phyloP scores from a whole-genome alignment of 2,797 vertebrate genomes.

The Tenualosa ilisha region DNA sequence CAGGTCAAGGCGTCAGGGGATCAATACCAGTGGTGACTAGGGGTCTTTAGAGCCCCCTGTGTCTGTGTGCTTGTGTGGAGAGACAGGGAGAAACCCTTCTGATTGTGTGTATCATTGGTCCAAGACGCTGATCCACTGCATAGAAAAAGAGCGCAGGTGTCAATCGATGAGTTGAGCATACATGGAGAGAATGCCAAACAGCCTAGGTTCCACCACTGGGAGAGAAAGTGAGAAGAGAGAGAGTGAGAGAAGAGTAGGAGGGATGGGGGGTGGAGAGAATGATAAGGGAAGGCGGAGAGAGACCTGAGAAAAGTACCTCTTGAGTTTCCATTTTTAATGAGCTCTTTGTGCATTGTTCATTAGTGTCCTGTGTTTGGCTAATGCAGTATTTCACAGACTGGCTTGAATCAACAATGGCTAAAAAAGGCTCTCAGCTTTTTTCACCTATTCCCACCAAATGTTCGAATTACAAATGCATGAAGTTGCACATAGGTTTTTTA shows the following conservation, averaged over 20 bases:
- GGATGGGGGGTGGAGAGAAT: neutral
- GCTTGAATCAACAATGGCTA: conserved; percentile 23
- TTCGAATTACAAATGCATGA: conserved; percentile 41
- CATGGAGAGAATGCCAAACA: conserved; percentile 39
- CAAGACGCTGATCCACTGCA: conserved; percentile 28
- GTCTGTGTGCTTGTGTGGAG: neutral
- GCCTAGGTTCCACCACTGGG: neutral
- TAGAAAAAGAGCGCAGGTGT: conserved; percentile 48
- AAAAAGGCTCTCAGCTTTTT: conserved; percentile 39
- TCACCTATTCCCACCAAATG: conserved; percentile 33
- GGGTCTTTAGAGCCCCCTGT: neutral
- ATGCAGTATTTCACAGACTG: conserved; percentile 26
- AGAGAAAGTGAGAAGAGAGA: conserved; percentile 14
- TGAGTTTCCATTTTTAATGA: conserved; percentile 42
- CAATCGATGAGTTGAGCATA: conserved; percentile 44
- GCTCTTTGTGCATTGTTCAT: conserved; percentile 39
- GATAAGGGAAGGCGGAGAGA: neutral
- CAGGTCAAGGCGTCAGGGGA: neutral
- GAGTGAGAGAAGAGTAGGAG: conserved; percentile 12
- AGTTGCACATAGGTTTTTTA: conserved; percentile 16
- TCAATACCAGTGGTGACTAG: neutral
- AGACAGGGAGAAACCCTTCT: conserved; percentile 21
- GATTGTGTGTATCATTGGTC: conserved; percentile 31
- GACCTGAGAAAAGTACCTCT: neutral
- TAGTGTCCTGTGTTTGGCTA: conserved; percentile 31